A percentile compares a stretch with the other conserved stretches of the same genome.
phyloP scores from a whole-genome alignment of 2,888 invertebrate genomes.

The Meandrusa payeni region DNA sequence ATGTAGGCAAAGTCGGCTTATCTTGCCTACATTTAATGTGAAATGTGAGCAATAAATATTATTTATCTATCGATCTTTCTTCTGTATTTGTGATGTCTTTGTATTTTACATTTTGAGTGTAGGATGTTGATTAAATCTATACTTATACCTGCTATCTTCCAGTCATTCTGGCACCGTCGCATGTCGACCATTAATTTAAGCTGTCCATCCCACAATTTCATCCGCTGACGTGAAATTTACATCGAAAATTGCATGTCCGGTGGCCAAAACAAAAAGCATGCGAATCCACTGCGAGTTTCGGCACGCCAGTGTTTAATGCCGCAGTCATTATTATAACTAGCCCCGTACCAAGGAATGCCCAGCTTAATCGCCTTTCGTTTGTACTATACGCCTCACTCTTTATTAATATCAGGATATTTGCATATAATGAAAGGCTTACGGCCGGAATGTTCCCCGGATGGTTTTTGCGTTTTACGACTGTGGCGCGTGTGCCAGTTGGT shows the following conservation, averaged over 20 bases:
- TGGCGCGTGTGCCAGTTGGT: constrained; percentile 5
- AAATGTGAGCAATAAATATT: no score
- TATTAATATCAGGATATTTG: constrained; percentile 33
- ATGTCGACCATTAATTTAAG: not conserved
- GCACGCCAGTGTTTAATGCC: constrained; percentile 24
- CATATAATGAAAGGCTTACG: constrained; percentile 37
- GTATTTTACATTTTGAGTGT: no score
- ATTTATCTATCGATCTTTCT: no score
- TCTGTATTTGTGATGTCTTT: no score
- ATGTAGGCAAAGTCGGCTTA: no score
- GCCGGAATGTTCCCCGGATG: constrained; percentile 30
- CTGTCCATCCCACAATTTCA: constrained; percentile 13
- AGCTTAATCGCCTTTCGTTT: constrained; percentile 30
- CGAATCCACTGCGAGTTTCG: constrained; percentile 22
- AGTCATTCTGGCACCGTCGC: not conserved
- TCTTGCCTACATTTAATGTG: no score
- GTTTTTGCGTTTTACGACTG: constrained; percentile 33
- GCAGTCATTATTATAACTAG: constrained; percentile 29
- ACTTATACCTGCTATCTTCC: no score
- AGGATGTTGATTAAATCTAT: no score
- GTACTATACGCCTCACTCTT: constrained; percentile 29
- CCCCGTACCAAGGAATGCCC: constrained; percentile 23
- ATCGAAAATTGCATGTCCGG: constrained; percentile 30
- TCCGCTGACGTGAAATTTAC: constrained; percentile 23
- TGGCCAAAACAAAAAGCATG: constrained; percentile 21